A percentile compares a stretch with the other conserved stretches of the same genome.
These are phyloP conservation scores for Furcifer pardalis DNA, from an alignment of 2,797 vertebrate genomes.

Conservation along the genomic window DNA sequence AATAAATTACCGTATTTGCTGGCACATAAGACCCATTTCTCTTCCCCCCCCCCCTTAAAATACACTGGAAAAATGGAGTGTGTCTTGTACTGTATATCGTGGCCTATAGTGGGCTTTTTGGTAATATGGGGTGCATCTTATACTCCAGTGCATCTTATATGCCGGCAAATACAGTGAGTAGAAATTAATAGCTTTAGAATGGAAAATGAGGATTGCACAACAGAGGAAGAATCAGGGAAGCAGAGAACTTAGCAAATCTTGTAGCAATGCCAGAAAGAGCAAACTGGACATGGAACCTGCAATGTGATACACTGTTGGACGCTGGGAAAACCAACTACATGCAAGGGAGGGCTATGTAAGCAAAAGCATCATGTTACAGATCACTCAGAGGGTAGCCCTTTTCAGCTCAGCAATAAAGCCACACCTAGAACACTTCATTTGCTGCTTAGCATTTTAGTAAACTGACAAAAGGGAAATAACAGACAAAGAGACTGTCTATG, in stretches of 20 bases:
- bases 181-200: neutral
- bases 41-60: too few relatives aligned
- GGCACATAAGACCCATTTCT: too few relatives aligned
- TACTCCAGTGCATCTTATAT: too few relatives aligned
- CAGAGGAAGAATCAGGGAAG: neutral
- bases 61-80: too few relatives aligned
- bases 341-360: constrained; percentile 48
- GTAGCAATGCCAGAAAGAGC: constrained; percentile 46
- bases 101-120: too few relatives aligned
- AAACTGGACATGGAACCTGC: constrained; percentile 31
- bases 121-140: too few relatives aligned
- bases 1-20: too few relatives aligned
- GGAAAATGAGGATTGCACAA: constrained; percentile 21
- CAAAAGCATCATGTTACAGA: constrained; percentile 56
- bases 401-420: constrained; percentile 31
- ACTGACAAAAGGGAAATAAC: constrained; percentile 12
- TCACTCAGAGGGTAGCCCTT: constrained; percentile 37
- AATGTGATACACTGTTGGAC: constrained; percentile 39
- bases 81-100: too few relatives aligned
- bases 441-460: constrained; percentile 33
- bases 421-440: constrained; percentile 35
- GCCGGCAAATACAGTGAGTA: neutral
- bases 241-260: constrained; percentile 38
- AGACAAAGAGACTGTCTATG: neutral
- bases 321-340: constrained; percentile 58